Conservation (phyloP, 30 jellyfish, hydroid and myxozoan genomes). For the Mastigias papua region DNA sequence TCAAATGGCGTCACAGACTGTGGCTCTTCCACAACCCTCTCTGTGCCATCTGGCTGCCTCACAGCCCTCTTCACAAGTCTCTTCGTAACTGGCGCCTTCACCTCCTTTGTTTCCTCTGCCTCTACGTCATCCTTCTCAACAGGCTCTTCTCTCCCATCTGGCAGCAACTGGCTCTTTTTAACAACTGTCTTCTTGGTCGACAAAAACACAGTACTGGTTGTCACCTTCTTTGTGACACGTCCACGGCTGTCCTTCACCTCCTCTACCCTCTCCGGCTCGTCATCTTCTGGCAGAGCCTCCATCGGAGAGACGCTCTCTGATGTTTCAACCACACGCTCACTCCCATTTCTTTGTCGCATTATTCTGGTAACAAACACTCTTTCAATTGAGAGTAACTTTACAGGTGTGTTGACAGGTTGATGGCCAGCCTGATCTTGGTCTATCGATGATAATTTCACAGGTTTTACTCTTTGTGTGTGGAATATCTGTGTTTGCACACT, state of each 20-base stretch:
- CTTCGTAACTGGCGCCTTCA: slow-evolving; percentile 42
- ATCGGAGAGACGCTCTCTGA: slow-evolving; percentile 81
- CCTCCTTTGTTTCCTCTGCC: slow-evolving; percentile 43
- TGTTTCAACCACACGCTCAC: slow-evolving; percentile 69
- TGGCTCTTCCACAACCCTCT: slow-evolving; percentile 37
- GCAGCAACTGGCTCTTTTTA: slow-evolving; percentile 44
- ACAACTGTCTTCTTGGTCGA: slow-evolving; percentile 52
- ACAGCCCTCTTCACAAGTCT: slow-evolving; percentile 31
- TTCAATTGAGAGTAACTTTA: slow-evolving; percentile 53
- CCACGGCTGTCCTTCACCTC: slow-evolving; percentile 54
- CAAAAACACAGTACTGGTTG: slow-evolving; percentile 56
- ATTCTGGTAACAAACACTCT: slow-evolving; percentile 76
- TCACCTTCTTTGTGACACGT: slow-evolving; percentile 35
- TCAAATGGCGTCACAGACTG: slow-evolving; percentile 46
- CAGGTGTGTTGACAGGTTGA: slow-evolving; percentile 4
- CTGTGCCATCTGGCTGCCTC: slow-evolving; percentile 72
- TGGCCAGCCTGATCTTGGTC: not conserved
- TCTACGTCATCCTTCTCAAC: slow-evolving; percentile 12
- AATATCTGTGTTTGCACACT: not conserved
- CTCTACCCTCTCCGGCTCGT: slow-evolving; percentile 48
- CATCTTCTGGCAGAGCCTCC: slow-evolving; percentile 73
- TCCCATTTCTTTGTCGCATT: slow-evolving; percentile 80
- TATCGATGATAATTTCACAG: slow-evolving; percentile 36
- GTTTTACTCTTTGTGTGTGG: slow-evolving; percentile 21
- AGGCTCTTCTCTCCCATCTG: slow-evolving; percentile 69